Base-by-base conservation (phyloP, 2,888 invertebrate species). In the Ichneumon xanthorius region DNA sequence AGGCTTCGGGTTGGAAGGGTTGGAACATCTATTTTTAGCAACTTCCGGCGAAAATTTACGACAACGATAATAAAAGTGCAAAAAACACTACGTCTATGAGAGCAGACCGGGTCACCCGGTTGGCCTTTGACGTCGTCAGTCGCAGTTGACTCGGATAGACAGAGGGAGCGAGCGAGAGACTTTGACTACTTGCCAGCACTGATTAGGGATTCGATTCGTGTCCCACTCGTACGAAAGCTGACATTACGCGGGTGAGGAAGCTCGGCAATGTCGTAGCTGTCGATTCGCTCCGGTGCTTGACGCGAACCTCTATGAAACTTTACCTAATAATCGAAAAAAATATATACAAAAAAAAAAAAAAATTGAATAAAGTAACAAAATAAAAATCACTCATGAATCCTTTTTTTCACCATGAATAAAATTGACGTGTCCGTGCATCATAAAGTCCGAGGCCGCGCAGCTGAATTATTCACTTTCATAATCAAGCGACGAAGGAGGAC, bases 111-210 rank as follows among this genome's bases (percentile, higher is more conserved):
- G 84, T 81, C 84, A 82, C 82, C 48, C 78, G 58, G 70, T 77
- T 85, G 85, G 79, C 82, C 78, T 85, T 82, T 79, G 85, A 85
- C 78, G 85, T 75, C 82, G 85, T 75, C 81, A 85, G 73, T 67
- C 67, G 68, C 33, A 78, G 78, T 79, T 73, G 78, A 79, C 70
- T 78, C 48, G 40, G 71, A 22, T 55, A 67, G 75, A 75, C 14
- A 45, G 45, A 45, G 45, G 45, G 45, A 45, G 4, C 45, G 3
- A 45, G 45, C 37, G 65, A 48, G 75, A 75, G 76, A 72, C 84
- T 87, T 85, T 87, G 83, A 87, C 84, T 76, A 82, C 73, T 84
- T 81, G 86, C 86, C 86, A 86, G 67, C 73, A 70, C 48, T 82
- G 84, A 86, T 84, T 84, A 84, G 81, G 81, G 75, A 82, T 71